Percentiles rank a stretch among this genome's conserved stretches.
Evolutionary conservation across 2,113 vertebrate species (phyloP).

Genomic region (Muscicapa adusta): DNA sequence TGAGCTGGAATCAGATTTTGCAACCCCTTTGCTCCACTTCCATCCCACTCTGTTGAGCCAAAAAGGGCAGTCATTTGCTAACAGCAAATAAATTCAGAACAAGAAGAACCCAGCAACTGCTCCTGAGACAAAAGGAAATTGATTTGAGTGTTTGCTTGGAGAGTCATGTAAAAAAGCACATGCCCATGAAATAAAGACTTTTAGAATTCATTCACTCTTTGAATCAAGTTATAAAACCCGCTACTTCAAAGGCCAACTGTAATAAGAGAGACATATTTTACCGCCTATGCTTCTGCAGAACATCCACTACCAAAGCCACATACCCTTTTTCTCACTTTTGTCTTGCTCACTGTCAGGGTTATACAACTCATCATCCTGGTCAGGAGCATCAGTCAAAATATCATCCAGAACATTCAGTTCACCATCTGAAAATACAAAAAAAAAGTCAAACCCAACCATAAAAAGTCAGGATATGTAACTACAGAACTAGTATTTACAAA

Average conservation of each 20-base stretch:
- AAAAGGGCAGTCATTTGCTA: not conserved
- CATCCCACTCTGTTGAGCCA: not conserved
- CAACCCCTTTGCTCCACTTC: not conserved
- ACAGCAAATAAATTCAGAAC: not conserved
- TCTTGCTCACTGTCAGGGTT: constrained; percentile 94
- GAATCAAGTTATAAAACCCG: not conserved
- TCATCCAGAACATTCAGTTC: constrained; percentile 96
- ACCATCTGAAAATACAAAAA: constrained; percentile 80
- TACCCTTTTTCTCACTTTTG: constrained; percentile 95
- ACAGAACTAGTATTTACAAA: not conserved
- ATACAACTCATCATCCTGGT: constrained; percentile 96
- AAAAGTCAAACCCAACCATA: not conserved
- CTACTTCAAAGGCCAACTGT: not conserved
- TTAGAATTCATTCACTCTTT: not conserved
- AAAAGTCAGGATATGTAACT: not conserved
- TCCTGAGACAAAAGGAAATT: not conserved
- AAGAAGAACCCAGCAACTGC: not conserved
- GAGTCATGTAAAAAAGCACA: not conserved
- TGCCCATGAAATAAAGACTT: not conserved
- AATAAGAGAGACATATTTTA: not conserved
- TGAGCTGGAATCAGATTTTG: not conserved
- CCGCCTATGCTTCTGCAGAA: not conserved
- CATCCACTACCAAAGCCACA: not conserved
- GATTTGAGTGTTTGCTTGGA: not conserved
- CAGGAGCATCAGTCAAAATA: constrained; percentile 95